Conservation (phyloP, 2,888 invertebrate species). For the Athripsodes cinereus region DNA sequence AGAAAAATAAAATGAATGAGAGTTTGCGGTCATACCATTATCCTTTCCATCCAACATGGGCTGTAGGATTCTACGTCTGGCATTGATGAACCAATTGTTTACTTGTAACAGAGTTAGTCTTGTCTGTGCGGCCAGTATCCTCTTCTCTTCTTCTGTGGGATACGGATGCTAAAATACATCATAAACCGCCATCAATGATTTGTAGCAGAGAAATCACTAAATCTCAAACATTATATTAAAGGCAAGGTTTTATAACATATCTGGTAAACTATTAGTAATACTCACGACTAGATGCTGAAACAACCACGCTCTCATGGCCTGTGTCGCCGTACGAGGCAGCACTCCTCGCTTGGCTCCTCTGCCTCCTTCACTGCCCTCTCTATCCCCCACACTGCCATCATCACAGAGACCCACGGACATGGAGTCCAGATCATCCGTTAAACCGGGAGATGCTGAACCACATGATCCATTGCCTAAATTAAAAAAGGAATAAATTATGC, state of each 20-base stretch:
- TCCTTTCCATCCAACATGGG: slow-evolving; percentile 75
- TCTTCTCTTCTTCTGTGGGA: slow-evolving; percentile 91
- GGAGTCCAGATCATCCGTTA: slow-evolving; percentile 41
- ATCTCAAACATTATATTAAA: too few species aligned
- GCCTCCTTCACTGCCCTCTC: slow-evolving; percentile 44
- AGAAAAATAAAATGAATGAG: not conserved
- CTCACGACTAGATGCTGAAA: slow-evolving; percentile 93
- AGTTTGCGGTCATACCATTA: slow-evolving; percentile 15
- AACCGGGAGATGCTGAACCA: slow-evolving; percentile 41
- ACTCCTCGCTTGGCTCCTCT: slow-evolving; percentile 79
- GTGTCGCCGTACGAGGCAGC: slow-evolving; percentile 91
- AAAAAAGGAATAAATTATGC: not conserved
- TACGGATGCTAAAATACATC: slow-evolving; percentile 72
- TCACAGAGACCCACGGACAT: slow-evolving; percentile 18
- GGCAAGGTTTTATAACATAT: too few species aligned
- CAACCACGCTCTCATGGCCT: slow-evolving; percentile 93
- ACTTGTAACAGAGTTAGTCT: slow-evolving; percentile 84
- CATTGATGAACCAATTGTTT: slow-evolving; percentile 94
- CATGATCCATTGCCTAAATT: slow-evolving; percentile 36
- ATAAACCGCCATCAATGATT: too few species aligned
- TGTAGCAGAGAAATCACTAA: too few species aligned
- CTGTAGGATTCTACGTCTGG: slow-evolving; percentile 81
- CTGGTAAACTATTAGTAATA: too few species aligned
- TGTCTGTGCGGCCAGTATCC: slow-evolving; percentile 82
- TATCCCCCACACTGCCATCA: slow-evolving; percentile 29